These are phyloP conservation scores for Drosophila teissieri DNA, from an alignment of 1,140 invertebrate species.

Conservation along the genomic window DNA sequence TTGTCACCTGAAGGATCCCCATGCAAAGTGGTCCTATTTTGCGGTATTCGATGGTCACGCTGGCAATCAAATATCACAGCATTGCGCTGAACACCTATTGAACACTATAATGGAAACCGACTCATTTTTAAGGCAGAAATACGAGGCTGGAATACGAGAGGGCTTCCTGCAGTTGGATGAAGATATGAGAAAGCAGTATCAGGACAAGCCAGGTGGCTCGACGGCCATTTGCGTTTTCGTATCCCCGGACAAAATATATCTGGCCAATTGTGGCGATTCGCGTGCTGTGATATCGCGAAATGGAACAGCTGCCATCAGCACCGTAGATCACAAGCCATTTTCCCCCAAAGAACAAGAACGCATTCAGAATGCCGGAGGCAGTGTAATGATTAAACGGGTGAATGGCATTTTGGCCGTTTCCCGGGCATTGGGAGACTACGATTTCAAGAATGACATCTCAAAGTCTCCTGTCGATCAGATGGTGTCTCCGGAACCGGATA, in stretches of 20 bases:
- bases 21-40: conserved; percentile 10
- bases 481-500: conserved; percentile 30
- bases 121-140: background rate
- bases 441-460: background rate
- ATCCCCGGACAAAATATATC: conserved; percentile 13
- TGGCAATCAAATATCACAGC: background rate
- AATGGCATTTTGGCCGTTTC: conserved; percentile 31
- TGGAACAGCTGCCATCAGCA: background rate
- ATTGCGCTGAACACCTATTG: conserved; percentile 16
- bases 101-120: background rate
- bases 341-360: background rate
- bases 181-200: background rate
- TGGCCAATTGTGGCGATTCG: conserved; percentile 33
- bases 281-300: conserved; percentile 7
- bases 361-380: conserved; percentile 18
- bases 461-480: background rate
- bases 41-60: conserved; percentile 32
- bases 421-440: conserved; percentile 21
- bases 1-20: background rate
- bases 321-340: conserved; percentile 21
- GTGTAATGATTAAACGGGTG: conserved; percentile 21
- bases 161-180: conserved; percentile 22
- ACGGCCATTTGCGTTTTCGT: conserved; percentile 22
- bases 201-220: background rate
- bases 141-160: background rate